Base-by-base conservation (phyloP, 2,113 vertebrate genomes). In the Ammospiza caudacuta region DNA sequence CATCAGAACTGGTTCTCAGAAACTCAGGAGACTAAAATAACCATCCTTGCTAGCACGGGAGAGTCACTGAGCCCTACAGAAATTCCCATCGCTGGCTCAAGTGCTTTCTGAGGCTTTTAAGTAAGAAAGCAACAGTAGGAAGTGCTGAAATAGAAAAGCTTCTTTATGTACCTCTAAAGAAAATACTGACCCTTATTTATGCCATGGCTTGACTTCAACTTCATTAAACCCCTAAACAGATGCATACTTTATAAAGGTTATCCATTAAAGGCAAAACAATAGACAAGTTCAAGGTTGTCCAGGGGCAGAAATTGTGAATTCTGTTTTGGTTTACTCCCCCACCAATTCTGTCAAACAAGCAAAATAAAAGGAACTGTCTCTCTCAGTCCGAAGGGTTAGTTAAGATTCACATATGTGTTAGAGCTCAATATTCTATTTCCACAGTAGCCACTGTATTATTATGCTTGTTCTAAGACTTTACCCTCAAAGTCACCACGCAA, bases 141-240 rank as follows among this genome's bases (percentile, higher is more conserved):
- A 89, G 33, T 74, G 64, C 55, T 91, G 74, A 89, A 97, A 90
- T 41, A 69, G 44, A 79, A 89, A 83, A 87, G 44, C 59, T 78
- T 89, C 76, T 83, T 62, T 44, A 90, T 47, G 35, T 25, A 72
- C 35, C 47, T 77, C 70, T 89, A 24, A 92, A 94, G 73, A 92
- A 94, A 95, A 91, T 67, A 69, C 43, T 41, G 66, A 43, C 78
- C 77, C 69, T 82, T 89, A 69, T 41, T 84, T n/a, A 77, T 63
- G 47, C 67, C 10, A 19, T 57, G 61, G 39, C 63, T 93, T 96
- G 79, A 86, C 90, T 83, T 89, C 46, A 89, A 68, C 61, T 93
- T 94, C 89, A 94, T 92, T 84, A 96, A 92, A 52, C 27, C 47
- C 52, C 83, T 85, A 37, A 96, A 82, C n/a, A 95, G 77, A 91